phyloP scores from a whole-genome alignment of 2,888 invertebrate species.

The Anoplius nigerrimus region DNA sequence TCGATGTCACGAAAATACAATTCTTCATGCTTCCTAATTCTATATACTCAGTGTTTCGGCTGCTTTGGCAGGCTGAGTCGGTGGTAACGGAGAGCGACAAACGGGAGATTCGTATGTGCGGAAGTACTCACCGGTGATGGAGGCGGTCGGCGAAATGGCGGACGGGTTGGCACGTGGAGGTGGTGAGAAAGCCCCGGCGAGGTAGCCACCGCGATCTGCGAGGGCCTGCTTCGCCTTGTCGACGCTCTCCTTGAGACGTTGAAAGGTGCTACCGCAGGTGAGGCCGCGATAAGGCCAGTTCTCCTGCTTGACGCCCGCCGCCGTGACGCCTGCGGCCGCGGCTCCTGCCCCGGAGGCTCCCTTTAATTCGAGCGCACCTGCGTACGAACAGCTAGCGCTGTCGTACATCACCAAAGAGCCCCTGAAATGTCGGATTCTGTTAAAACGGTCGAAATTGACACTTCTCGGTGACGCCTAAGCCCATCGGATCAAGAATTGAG shows the following conservation, averaged over 20 bases:
- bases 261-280: constrained; percentile 89
- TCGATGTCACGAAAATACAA: too few species aligned
- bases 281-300: constrained; percentile 80
- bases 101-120: background rate
- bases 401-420: constrained; percentile 85
- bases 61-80: too few species aligned
- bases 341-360: constrained; percentile 78
- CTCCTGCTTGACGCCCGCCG: constrained; percentile 69
- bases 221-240: constrained; percentile 93
- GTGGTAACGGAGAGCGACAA: too few species aligned
- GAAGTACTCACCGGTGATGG: constrained; percentile 70
- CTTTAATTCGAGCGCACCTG: constrained; percentile 87
- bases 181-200: constrained; percentile 72
- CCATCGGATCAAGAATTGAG: too few species aligned
- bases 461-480: too few species aligned
- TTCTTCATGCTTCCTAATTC: too few species aligned
- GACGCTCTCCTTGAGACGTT: constrained; percentile 92
- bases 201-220: constrained; percentile 71
- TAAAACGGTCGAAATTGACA: too few species aligned
- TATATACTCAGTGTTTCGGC: too few species aligned
- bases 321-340: constrained; percentile 68
- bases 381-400: constrained; percentile 92
- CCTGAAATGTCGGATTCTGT: constrained; percentile 56
- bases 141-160: constrained; percentile 69
- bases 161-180: constrained; percentile 72